phyloP scores from a whole-genome alignment of 2,888 invertebrate species.

The Ectropis crepuscularia region DNA sequence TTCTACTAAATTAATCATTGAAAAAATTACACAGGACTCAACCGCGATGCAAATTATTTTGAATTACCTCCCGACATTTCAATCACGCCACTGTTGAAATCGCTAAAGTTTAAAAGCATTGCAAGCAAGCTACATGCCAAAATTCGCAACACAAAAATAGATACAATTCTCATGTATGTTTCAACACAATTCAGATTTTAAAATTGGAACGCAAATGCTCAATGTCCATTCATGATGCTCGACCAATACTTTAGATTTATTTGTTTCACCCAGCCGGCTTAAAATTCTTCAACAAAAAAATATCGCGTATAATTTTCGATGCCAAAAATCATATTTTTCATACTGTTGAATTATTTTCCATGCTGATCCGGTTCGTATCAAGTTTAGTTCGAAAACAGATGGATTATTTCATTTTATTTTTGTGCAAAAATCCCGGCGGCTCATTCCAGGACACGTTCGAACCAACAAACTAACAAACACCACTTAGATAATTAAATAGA shows the following conservation, averaged over 20 bases:
- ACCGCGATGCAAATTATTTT: too few relatives aligned
- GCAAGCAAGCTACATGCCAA: too few relatives aligned
- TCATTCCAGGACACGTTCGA: slow-evolving; percentile 34
- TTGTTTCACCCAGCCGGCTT: slow-evolving; percentile 6
- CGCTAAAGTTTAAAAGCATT: too few relatives aligned
- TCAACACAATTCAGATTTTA: too few relatives aligned
- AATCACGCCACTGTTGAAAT: too few relatives aligned
- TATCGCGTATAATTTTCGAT: slow-evolving; percentile 6
- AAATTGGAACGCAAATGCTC: too few relatives aligned
- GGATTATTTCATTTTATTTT: slow-evolving; percentile 4
- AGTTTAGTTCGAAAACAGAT: not conserved
- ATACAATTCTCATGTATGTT: too few relatives aligned
- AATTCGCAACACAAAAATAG: too few relatives aligned
- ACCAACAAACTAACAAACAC: slow-evolving; percentile 33
- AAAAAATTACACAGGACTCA: too few relatives aligned
- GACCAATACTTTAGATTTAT: slow-evolving; percentile 11
- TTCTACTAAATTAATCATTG: too few relatives aligned
- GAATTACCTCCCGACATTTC: too few relatives aligned
- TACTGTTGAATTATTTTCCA: not conserved
- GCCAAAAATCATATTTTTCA: not conserved
- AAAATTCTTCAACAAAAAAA: slow-evolving; percentile 16
- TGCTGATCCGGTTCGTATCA: not conserved
- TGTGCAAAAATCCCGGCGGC: slow-evolving; percentile 24
- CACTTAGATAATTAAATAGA: slow-evolving; percentile 37
- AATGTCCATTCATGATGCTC: not conserved